Conservation (phyloP, 1,140 invertebrate species). For the Aphis craccivora region DNA sequence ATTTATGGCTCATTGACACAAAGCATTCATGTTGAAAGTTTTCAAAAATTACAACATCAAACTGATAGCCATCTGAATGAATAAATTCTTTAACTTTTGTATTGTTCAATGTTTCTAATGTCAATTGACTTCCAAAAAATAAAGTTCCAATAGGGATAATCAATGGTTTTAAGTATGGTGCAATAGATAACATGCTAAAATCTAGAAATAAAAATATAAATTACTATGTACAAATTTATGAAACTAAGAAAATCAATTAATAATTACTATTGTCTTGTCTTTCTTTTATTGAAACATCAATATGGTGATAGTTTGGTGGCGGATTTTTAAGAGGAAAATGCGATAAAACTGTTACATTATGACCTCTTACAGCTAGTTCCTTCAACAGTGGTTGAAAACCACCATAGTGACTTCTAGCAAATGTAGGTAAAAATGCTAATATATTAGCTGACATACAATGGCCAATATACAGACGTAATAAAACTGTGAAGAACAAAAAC, state of each 20-base stretch:
- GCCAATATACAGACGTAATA: background rate
- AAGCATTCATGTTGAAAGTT: conserved; percentile 55
- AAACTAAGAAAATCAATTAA: background rate
- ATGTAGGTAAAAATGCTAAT: conserved; percentile 61
- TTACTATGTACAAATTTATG: background rate
- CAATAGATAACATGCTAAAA: conserved; percentile 31
- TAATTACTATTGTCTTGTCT: conserved; percentile 25
- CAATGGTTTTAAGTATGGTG: background rate
- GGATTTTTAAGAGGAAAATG: conserved; percentile 61
- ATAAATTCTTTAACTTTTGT: conserved; percentile 49
- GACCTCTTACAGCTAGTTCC: conserved; percentile 62
- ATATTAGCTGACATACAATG: conserved; percentile 60
- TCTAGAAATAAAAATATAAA: conserved; percentile 27
- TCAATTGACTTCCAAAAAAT: conserved; percentile 29
- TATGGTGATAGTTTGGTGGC: conserved; percentile 44
- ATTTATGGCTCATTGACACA: conserved; percentile 60
- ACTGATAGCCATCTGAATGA: conserved; percentile 24
- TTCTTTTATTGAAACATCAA: conserved; percentile 32
- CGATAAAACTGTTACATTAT: conserved; percentile 63
- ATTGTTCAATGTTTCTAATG: conserved; percentile 28
- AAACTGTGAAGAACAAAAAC: background rate
- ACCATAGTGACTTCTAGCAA: conserved; percentile 62
- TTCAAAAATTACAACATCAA: conserved; percentile 53
- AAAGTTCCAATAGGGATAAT: conserved; percentile 1
- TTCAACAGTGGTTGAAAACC: conserved; percentile 63